phyloP scores from a whole-genome alignment of 2,888 invertebrate species.

The Dicyrtoma fusca region DNA sequence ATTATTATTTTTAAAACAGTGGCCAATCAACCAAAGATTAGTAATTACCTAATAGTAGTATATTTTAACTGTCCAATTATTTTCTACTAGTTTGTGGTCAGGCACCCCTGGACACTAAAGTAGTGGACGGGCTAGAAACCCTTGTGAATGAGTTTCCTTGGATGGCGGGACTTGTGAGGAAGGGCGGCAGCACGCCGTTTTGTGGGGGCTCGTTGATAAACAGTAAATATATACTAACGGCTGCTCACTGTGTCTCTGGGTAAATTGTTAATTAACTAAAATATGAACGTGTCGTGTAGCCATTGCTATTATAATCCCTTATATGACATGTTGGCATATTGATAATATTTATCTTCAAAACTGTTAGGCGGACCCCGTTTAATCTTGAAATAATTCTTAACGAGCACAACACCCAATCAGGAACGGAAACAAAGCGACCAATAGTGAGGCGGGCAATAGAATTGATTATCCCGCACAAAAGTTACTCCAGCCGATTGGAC shows the following conservation, averaged over 20 bases:
- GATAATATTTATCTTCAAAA: too few species aligned
- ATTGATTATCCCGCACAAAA: constrained; percentile 56
- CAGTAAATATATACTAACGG: constrained; percentile 39
- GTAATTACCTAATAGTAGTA: too few species aligned
- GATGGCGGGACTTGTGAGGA: constrained; percentile 52
- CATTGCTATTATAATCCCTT: too few species aligned
- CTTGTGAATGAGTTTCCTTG: constrained; percentile 47
- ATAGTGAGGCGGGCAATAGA: constrained; percentile 47
- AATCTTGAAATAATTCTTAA: constrained; percentile 51
- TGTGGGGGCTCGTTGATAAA: constrained; percentile 61
- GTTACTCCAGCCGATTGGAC: constrained; percentile 57
- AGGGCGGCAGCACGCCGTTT: constrained; percentile 46
- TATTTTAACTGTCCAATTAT: too few species aligned
- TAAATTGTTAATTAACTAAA: not conserved
- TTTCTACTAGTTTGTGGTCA: too few species aligned
- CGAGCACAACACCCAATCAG: constrained; percentile 41
- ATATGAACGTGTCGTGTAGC: too few species aligned
- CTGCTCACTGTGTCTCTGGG: constrained; percentile 52
- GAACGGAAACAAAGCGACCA: constrained; percentile 37
- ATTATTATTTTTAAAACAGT: too few species aligned
- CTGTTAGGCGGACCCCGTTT: constrained; percentile 48
- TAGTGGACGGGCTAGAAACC: constrained; percentile 46
- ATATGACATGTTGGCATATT: too few species aligned
- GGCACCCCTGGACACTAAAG: constrained; percentile 31
- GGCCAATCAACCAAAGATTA: too few species aligned